Conservation (phyloP, 1,140 invertebrate species). For the Scaptomyza graminum region DNA sequence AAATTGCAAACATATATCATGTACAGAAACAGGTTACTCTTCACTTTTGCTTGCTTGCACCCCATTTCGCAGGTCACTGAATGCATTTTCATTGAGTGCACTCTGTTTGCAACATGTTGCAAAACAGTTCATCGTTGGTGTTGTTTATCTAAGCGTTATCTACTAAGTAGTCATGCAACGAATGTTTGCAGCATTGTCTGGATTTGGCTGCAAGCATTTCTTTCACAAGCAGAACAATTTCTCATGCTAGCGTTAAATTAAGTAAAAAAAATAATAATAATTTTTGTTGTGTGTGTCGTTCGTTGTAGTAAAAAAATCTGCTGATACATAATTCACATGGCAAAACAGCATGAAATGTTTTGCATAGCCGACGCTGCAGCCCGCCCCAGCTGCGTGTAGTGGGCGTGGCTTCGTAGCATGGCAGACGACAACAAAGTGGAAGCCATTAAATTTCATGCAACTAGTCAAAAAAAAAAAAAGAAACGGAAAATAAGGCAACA, state of each 20-base stretch:
- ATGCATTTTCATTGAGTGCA: conserved; percentile 6
- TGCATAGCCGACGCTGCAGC: conserved; percentile 34
- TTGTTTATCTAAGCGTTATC: conserved; percentile 22
- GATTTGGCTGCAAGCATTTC: conserved; percentile 21
- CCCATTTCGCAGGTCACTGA: not conserved
- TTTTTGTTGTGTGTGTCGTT: conserved; percentile 20
- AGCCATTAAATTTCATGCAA: conserved; percentile 82
- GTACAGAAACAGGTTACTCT: not conserved
- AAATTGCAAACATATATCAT: not conserved
- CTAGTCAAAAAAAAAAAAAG: conserved; percentile 48
- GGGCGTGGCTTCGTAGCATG: conserved; percentile 34
- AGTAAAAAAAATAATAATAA: conserved; percentile 45
- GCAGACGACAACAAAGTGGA: conserved; percentile 76
- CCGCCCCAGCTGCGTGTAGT: conserved; percentile 28
- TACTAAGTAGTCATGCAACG: conserved; percentile 38
- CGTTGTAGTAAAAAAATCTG: conserved; percentile 26
- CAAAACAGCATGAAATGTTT: conserved; percentile 79
- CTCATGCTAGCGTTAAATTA: conserved; percentile 51
- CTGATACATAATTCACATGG: conserved; percentile 77
- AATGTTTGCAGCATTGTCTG: conserved; percentile 29
- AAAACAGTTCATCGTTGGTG: conserved; percentile 1
- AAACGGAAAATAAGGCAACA: conserved; percentile 29
- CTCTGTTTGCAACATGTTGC: conserved; percentile 4
- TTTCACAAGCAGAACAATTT: conserved; percentile 26
- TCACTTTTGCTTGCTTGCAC: not conserved